A percentile compares a stretch with the other conserved stretches of the same genome.
Evolutionary conservation across 2,888 invertebrate genomes (phyloP).

Genomic region (Nudaria mundana): DNA sequence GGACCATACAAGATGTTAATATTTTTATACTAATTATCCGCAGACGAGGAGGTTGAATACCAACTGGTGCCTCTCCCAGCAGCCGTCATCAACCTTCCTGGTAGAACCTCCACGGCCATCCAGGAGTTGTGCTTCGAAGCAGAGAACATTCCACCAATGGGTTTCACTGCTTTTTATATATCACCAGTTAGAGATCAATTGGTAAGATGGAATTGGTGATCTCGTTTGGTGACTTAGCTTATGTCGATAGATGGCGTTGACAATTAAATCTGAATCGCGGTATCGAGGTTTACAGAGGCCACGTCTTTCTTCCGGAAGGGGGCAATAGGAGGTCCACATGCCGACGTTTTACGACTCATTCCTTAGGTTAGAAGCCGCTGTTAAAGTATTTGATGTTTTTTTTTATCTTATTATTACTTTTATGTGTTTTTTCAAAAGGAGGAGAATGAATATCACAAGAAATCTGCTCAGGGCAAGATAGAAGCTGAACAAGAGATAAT

Average conservation of each 20-base stretch:
- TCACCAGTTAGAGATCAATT: constrained; percentile 60
- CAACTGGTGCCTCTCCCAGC: constrained; percentile 79
- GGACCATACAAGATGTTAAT: too few species aligned
- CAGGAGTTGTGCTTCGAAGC: constrained; percentile 83
- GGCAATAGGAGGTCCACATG: too few species aligned
- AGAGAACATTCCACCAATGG: constrained; percentile 76
- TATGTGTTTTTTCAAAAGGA: constrained; percentile 29
- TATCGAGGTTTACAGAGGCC: too few species aligned
- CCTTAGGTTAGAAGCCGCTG: too few species aligned
- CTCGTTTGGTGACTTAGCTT: too few species aligned
- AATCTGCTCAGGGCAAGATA: constrained; percentile 21
- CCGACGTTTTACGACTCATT: too few species aligned
- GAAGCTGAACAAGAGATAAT: constrained; percentile 50
- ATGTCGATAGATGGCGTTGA: too few species aligned
- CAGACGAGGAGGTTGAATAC: constrained; percentile 69
- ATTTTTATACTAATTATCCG: too few species aligned
- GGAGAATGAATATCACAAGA: constrained; percentile 50
- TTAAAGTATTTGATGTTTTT: too few species aligned
- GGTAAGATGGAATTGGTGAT: constrained; percentile 47
- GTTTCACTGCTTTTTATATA: constrained; percentile 64
- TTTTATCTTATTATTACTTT: too few species aligned
- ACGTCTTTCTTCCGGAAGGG: too few species aligned
- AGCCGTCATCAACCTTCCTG: constrained; percentile 81
- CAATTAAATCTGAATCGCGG: too few species aligned
- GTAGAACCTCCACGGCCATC: constrained; percentile 80